Base-by-base conservation (phyloP, 2,888 invertebrate species). In the Glaucopsyche alexis region DNA sequence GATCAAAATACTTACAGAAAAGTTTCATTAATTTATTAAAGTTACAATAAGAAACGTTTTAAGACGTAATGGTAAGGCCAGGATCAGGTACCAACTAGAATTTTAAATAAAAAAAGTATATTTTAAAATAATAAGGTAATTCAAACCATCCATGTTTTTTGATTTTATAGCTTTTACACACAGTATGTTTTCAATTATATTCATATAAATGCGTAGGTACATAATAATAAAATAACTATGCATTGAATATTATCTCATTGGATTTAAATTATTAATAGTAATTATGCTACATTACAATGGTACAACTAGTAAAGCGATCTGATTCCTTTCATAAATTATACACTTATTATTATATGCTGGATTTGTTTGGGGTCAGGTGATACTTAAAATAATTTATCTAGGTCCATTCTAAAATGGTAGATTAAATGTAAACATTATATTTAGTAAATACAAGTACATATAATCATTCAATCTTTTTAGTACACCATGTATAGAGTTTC, bases 301-400 rank as follows among this genome's bases (percentile, higher is more conserved):
- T 66, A 66, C n/a, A 16, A 42, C 14, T 42, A 42, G 14, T 66
- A 66, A 66, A 66, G 66, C 66, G 66, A 66, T 66, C 40, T 42
- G 66, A 66, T 66, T 66, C 66, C 66, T n/a, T 66, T 66, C n/a
- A n/a, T 66, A 42, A 66, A 42, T 66, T 66, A 42, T 66, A 66
- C 66, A 66, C 8, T 42, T 66, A 66, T 66, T 42, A 60, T 60
- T 60, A 60, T 60, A 60, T 13, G 29, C 13, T 29, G 60, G 29
- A 60, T 60, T 47, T 47, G 47, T 47, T 14, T 9, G 60, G 60
- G 38, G 13, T 60, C 29, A 9, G 55, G 55, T 60, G 42, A n/a
- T 66, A 66, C 65, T 65, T n/a, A 65, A 5, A 38, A 65, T 65
- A 38, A 65, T 65, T 16, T 13, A 40, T 66, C 14, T n/a, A n/a